Evolutionary conservation across 2,113 vertebrate genomes (phyloP).

Genomic region (Menura novaehollandiae): DNA sequence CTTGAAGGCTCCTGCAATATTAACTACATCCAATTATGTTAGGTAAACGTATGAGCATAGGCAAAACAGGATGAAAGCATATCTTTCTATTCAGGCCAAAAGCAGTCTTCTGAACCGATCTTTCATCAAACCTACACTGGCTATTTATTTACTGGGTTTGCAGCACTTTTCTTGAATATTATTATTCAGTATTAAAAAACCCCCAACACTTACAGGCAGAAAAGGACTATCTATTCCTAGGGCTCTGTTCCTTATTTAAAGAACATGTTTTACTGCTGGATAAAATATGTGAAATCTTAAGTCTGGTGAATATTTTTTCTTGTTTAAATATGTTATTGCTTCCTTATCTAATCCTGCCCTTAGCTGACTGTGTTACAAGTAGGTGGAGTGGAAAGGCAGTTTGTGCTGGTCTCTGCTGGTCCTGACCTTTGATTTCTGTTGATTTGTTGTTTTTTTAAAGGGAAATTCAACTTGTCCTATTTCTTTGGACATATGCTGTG

Average conservation of each 20-base stretch:
- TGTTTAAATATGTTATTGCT: neutral
- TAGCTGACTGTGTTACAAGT: neutral
- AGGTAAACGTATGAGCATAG: constrained; percentile 63
- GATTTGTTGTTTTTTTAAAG: neutral
- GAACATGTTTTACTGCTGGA: neutral
- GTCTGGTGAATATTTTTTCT: neutral
- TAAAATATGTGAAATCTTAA: constrained; percentile 4
- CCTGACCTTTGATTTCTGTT: neutral
- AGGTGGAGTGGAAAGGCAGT: neutral
- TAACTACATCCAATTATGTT: constrained; percentile 70
- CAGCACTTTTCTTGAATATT: neutral
- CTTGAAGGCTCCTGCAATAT: constrained; percentile 70
- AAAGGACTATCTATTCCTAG: neutral
- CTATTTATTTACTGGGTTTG: constrained; percentile 50
- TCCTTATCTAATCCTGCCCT: neutral
- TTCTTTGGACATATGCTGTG: neutral
- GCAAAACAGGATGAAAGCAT: constrained; percentile 68
- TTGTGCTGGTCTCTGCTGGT: neutral
- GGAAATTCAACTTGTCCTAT: neutral
- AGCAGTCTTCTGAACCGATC: constrained; percentile 45
- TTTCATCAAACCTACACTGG: constrained; percentile 29
- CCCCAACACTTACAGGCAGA: neutral
- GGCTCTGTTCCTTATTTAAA: neutral
- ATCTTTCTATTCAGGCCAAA: constrained; percentile 62
- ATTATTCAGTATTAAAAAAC: neutral